phyloP scores from a whole-genome alignment of 2,113 vertebrate species.

The Tretioscincus oriximinensis region DNA sequence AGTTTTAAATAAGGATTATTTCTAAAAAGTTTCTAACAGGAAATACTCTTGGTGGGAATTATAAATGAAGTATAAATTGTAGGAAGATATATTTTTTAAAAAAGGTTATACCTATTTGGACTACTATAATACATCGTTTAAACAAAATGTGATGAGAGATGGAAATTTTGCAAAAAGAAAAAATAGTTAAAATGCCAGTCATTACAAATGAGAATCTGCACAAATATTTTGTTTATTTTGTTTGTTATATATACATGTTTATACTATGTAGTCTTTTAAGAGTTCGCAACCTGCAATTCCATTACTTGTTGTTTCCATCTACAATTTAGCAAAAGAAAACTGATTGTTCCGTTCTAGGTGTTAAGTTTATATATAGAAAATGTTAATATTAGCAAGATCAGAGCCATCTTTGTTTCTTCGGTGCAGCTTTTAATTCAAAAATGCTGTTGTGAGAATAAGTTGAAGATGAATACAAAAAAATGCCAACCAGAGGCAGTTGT shows the following conservation, averaged over 20 bases:
- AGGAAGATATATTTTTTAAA: background rate
- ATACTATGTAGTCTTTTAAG: background rate
- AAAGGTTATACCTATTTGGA: background rate
- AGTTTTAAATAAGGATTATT: conserved; percentile 2
- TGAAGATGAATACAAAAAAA: no score
- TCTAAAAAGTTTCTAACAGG: background rate
- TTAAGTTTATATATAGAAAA: no score
- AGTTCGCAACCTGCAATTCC: background rate
- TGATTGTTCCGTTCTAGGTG: no score
- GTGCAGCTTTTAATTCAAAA: no score
- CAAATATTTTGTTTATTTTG: background rate
- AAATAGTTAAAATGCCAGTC: background rate
- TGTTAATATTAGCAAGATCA: no score
- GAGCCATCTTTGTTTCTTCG: no score
- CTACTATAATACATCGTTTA: background rate
- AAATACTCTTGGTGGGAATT: conserved; percentile 2
- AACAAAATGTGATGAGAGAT: background rate
- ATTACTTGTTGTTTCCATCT: no score
- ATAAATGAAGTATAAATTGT: background rate
- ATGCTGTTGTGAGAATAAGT: no score
- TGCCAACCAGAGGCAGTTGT: no score
- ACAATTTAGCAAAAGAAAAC: no score
- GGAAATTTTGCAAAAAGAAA: background rate
- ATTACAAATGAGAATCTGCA: background rate
- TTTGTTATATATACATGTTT: background rate